Evolutionary conservation across 2,888 invertebrate species (phyloP), one percentile per base, ranked within the genome.

Genomic region (Meandrusa payeni): DNA sequence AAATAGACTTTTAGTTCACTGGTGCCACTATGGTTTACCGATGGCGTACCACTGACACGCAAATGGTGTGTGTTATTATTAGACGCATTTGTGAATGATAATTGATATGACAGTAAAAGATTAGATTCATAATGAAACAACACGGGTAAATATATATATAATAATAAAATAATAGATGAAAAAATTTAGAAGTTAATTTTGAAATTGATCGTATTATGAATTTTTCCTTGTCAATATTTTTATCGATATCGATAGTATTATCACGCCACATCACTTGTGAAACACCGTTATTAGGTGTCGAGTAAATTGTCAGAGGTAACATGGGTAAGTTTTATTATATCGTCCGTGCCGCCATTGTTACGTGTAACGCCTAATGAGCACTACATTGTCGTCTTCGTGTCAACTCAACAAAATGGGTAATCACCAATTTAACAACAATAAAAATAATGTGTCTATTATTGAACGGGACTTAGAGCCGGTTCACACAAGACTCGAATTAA

Each of bases 401-500:
- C 52, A 54, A 57, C 52, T 47, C 53, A 54, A 53, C 59, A 57
- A 58, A 59, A 51, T 41, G 45, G 47, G 55, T 51, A 50, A 51
- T 51, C 40, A 46, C 40, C 55, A 57, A 48, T 51, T 45, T 52
- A 58, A 65, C 64, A 50, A 48, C 47, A 66, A 56, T 64, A 46
- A n/a, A n/a, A n/a, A 48, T 79, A 78, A 79, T 78, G 77, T 76
- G 74, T 80, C 73, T 75, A 76, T 81, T 74, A 72, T 58, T 75
- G 77, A 76, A 76, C 75, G 68, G 63, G 76, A 77, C 76, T 59
- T 33, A 51, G 46, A 42, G 44, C 48, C 39, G 47, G 76, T 71
- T 86, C 83, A 82, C 85, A 82, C 81, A 79, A 69, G 68, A 59
- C 52, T 68, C 62, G 72, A 76, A 86, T 86, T 85, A 86, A 82